Conservation (phyloP, 92 coral and sea anemone genomes). For the Porites lobata region DNA sequence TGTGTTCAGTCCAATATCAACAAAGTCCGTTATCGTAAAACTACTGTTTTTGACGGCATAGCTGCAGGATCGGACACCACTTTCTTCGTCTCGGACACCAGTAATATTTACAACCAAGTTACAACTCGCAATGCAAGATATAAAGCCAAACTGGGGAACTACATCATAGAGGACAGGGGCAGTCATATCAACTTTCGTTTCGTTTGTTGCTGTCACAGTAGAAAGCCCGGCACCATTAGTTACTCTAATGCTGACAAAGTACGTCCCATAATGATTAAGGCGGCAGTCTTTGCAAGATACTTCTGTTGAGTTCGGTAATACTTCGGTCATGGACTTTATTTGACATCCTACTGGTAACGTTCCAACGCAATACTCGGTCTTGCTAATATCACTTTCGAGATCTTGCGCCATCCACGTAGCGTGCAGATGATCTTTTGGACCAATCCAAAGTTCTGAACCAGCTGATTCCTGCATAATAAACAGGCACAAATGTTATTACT, state of each 20-base stretch:
- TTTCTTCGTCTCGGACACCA: slow-evolving; percentile 79
- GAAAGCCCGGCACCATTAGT: slow-evolving; percentile 88
- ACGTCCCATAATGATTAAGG: slow-evolving; percentile 66
- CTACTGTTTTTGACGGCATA: slow-evolving; percentile 62
- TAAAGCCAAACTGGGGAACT: slow-evolving; percentile 11
- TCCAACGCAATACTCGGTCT: slow-evolving; percentile 90
- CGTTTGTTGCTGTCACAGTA: slow-evolving; percentile 54
- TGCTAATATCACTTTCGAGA: slow-evolving; percentile 72
- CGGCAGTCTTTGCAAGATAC: slow-evolving; percentile 83
- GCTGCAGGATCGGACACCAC: slow-evolving; percentile 76
- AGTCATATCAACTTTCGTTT: slow-evolving; percentile 70
- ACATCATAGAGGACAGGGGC: slow-evolving; percentile 79
- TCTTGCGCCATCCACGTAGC: slow-evolving; percentile 85
- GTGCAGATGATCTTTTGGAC: slow-evolving; percentile 48
- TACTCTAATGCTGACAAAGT: slow-evolving; percentile 77
- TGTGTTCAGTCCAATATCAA: slow-evolving; percentile 24
- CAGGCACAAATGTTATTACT: neutral
- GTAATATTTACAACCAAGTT: slow-evolving; percentile 57
- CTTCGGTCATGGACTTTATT: slow-evolving; percentile 68
- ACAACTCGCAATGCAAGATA: slow-evolving; percentile 74
- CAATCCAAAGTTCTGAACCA: slow-evolving; percentile 65
- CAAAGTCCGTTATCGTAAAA: slow-evolving; percentile 40
- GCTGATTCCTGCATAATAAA: slow-evolving; percentile 24
- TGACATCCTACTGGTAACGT: slow-evolving; percentile 81
- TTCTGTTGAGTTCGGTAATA: slow-evolving; percentile 60